Evolutionary conservation across 2,888 invertebrate genomes (phyloP).

Genomic region (Caenorhabditis sinica): DNA sequence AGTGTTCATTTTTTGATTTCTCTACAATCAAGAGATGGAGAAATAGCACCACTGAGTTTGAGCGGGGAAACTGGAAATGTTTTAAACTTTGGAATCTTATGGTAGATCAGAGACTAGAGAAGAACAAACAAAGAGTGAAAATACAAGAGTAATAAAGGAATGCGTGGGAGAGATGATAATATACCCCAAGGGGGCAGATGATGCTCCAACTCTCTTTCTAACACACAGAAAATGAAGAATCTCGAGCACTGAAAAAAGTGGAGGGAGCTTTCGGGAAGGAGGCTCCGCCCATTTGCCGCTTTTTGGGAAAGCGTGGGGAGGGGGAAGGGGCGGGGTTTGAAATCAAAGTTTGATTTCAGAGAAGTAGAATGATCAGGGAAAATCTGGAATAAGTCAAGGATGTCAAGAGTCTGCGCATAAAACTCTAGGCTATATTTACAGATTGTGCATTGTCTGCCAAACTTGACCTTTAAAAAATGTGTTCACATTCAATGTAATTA

Average conservation of each 20-base stretch:
- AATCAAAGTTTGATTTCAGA: too few relatives aligned
- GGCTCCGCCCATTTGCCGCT: not conserved
- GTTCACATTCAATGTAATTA: too few relatives aligned
- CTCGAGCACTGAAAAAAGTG: not conserved
- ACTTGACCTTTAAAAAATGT: too few relatives aligned
- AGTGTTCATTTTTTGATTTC: constrained; percentile 18
- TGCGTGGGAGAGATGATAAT: constrained; percentile 7
- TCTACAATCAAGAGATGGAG: not conserved
- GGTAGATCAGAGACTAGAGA: constrained; percentile 2
- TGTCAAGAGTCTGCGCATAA: not conserved
- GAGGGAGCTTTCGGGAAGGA: not conserved
- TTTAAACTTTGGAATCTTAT: not conserved
- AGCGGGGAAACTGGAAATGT: not conserved
- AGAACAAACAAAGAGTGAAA: not conserved
- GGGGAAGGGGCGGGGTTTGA: not conserved
- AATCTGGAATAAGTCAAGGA: not conserved
- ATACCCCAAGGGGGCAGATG: constrained; percentile 30
- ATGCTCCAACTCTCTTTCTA: constrained; percentile 12
- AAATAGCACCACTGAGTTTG: constrained; percentile 40
- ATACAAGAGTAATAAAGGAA: not conserved
- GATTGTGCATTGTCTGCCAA: too few relatives aligned
- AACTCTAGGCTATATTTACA: too few relatives aligned
- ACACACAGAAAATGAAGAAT: constrained; percentile 16
- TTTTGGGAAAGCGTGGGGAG: not conserved
- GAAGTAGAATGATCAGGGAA: not conserved